Conservation (phyloP, 2,888 invertebrate genomes). For the Dugesia japonica region DNA sequence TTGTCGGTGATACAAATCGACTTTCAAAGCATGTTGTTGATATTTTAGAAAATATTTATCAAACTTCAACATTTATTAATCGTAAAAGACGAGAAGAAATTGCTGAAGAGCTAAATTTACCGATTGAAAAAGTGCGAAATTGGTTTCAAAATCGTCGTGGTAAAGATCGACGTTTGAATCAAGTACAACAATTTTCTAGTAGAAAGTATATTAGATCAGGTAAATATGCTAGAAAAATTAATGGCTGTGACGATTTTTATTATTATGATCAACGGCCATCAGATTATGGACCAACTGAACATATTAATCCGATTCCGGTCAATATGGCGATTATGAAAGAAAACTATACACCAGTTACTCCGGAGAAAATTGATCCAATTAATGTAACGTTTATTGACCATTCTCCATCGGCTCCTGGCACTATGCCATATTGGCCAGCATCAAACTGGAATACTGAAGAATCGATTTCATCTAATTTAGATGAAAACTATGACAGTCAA, state of each 20-base stretch:
- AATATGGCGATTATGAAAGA: neutral
- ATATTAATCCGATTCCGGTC: neutral
- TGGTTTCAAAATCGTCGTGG: constrained; percentile 13
- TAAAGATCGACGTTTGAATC: neutral
- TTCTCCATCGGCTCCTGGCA: constrained; percentile 5
- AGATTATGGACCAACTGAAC: neutral
- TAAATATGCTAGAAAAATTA: constrained; percentile 11
- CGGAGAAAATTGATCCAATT: neutral
- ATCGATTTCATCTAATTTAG: neutral
- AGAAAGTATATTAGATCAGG: neutral
- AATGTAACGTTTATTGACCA: neutral
- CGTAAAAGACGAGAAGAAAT: constrained; percentile 12
- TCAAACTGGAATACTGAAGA: neutral
- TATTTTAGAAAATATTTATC: constrained; percentile 15
- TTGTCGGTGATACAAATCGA: neutral
- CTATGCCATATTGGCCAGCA: constrained; percentile 1
- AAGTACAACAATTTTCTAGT: constrained; percentile 1
- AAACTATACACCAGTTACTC: neutral
- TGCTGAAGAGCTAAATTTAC: neutral
- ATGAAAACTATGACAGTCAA: neutral
- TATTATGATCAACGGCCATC: constrained; percentile 1
- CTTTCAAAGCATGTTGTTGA: neutral
- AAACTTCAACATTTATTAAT: neutral
- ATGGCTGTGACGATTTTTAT: neutral
- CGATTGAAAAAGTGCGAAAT: constrained; percentile 12